Conservation (phyloP, 2,797 vertebrate species). For the Agapornis canus region DNA sequence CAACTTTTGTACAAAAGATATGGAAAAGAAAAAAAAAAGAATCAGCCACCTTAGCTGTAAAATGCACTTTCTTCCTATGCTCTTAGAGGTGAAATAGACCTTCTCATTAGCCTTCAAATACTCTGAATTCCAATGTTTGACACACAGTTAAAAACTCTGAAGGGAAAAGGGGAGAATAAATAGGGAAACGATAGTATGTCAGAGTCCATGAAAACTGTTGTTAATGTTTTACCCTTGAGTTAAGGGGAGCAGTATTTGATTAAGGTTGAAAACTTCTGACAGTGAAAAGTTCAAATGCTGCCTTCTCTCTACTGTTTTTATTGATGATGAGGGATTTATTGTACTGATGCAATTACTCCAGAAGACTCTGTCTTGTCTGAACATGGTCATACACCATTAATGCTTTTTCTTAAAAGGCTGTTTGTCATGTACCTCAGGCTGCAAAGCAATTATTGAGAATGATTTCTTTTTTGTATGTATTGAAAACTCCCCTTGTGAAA, state of each 20-base stretch:
- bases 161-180: neutral
- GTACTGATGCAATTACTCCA: neutral
- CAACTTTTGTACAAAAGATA: neutral
- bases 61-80: neutral
- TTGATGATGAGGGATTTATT: neutral
- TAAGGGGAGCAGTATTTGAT: neutral
- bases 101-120: neutral
- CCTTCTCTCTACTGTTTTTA: neutral
- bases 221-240: neutral
- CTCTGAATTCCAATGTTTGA: neutral
- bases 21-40: neutral
- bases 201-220: neutral
- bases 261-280: neutral
- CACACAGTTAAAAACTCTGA: neutral
- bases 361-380: neutral
- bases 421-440: neutral
- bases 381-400: neutral
- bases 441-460: neutral
- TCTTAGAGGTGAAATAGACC: neutral
- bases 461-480: neutral
- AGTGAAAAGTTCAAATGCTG: neutral
- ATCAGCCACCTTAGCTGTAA: neutral
- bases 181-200: neutral
- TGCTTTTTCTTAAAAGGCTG: neutral
- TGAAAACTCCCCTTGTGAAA: constrained; percentile 29